phyloP scores from a whole-genome alignment of 2,888 invertebrate species.

The Andrena chrysosceles region DNA sequence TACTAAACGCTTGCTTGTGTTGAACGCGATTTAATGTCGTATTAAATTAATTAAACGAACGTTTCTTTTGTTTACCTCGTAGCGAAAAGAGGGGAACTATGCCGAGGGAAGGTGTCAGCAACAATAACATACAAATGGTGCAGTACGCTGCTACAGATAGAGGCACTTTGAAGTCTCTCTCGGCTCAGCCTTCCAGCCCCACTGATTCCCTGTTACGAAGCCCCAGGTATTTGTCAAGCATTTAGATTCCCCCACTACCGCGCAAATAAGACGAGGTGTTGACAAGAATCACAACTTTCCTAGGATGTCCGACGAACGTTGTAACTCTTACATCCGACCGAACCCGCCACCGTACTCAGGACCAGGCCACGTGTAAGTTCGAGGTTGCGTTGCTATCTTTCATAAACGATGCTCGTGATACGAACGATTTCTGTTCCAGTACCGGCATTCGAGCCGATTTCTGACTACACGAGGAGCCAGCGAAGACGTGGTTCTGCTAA shows the following conservation, averaged over 20 bases:
- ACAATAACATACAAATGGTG: constrained; percentile 87
- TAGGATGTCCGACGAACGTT: constrained; percentile 79
- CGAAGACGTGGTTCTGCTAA: constrained; percentile 87
- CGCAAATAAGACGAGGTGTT: not conserved
- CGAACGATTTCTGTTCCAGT: constrained; percentile 65
- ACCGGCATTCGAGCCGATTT: constrained; percentile 84
- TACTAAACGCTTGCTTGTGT: not conserved
- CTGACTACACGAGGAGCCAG: constrained; percentile 86
- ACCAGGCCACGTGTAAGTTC: constrained; percentile 85
- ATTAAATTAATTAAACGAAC: not conserved
- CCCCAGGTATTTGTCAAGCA: constrained; percentile 76
- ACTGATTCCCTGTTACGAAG: constrained; percentile 79
- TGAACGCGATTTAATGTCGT: not conserved
- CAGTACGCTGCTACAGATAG: constrained; percentile 88
- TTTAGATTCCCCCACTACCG: not conserved
- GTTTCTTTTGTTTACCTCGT: constrained; percentile 24
- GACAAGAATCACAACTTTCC: constrained; percentile 15
- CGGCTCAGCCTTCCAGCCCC: constrained; percentile 84
- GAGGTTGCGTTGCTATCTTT: not conserved
- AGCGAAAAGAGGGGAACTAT: constrained; percentile 83
- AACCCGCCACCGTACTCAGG: constrained; percentile 88
- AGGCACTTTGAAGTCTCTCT: constrained; percentile 87
- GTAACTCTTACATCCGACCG: constrained; percentile 85
- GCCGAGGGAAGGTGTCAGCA: constrained; percentile 81
- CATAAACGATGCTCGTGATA: not conserved